phyloP scores from a whole-genome alignment of 2,797 vertebrate genomes.

The Coregonus sp. region DNA sequence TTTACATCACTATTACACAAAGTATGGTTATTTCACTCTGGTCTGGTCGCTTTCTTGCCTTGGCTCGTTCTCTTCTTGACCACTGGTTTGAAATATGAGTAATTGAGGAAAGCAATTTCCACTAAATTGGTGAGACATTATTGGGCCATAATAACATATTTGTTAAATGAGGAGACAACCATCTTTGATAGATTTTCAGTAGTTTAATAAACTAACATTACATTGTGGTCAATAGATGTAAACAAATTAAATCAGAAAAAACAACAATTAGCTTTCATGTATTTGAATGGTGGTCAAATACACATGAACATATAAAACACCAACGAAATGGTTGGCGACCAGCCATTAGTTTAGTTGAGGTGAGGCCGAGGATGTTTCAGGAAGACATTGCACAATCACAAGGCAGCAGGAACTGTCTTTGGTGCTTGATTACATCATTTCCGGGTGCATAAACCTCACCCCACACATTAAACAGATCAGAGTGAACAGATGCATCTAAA shows the following conservation, averaged over 20 bases:
- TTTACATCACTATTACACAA: too few species aligned
- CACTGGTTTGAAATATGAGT: neutral
- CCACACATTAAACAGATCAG: neutral
- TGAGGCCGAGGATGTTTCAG: neutral
- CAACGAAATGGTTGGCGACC: neutral
- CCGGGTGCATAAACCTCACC: neutral
- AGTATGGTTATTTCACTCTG: too few species aligned
- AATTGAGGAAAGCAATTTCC: neutral
- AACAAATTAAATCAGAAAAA: conserved; percentile 3
- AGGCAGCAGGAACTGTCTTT: conserved; percentile 2
- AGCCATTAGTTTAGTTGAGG: neutral
- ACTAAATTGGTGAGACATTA: too few species aligned
- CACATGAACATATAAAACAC: neutral
- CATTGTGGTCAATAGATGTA: conserved; percentile 10
- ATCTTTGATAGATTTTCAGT: conserved; percentile 21
- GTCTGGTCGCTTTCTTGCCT: too few species aligned
- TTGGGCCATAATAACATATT: conserved; percentile 2
- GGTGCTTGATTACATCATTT: neutral
- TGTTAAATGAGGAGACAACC: neutral
- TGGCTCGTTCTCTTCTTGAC: too few species aligned
- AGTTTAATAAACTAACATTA: conserved; percentile 34
- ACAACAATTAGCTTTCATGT: conserved; percentile 1
- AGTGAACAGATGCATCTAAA: neutral
- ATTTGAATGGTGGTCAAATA: conserved; percentile 25
- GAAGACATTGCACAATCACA: conserved; percentile 22